These are phyloP conservation scores for Cebidichthys violaceus DNA, from an alignment of 2,113 vertebrate genomes.

Conservation along the genomic window DNA sequence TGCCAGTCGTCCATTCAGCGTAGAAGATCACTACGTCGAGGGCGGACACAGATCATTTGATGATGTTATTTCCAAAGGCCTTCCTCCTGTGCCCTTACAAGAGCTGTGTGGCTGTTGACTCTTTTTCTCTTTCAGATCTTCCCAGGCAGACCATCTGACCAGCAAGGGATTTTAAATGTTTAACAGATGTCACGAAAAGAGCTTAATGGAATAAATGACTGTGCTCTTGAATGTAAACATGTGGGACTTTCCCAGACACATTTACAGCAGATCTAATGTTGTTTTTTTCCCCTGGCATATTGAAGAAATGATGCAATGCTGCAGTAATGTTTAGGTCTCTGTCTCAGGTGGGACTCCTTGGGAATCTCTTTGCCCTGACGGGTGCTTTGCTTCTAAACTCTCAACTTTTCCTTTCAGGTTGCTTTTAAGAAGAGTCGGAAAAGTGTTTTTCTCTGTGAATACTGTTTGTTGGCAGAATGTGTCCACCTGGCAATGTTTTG, in stretches of 20 bases:
- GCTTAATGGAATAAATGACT: constrained; percentile 49
- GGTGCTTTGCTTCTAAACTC: constrained; percentile 7
- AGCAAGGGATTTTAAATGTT: constrained; percentile 51
- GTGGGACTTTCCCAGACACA: constrained; percentile 39
- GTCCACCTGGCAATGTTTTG: constrained; percentile 28
- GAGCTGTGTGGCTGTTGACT: constrained; percentile 20
- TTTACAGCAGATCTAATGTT: constrained; percentile 18
- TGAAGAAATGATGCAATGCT: background rate
- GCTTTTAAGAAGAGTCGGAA: background rate
- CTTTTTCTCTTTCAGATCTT: constrained; percentile 67
- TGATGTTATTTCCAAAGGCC: constrained; percentile 3
- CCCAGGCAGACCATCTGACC: constrained; percentile 34
- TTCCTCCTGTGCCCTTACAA: constrained; percentile 5
- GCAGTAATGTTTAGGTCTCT: constrained; percentile 8
- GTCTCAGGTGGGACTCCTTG: constrained; percentile 31
- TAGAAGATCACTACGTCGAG: background rate
- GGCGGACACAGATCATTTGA: constrained; percentile 31
- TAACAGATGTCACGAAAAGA: constrained; percentile 51
- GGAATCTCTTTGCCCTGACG: background rate
- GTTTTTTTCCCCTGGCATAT: background rate
- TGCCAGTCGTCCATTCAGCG: background rate
- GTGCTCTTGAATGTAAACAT: constrained; percentile 51
- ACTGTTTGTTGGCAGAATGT: constrained; percentile 59
- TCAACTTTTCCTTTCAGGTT: constrained; percentile 63
- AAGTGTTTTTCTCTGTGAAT: constrained; percentile 18